Conservation (phyloP, 1,140 invertebrate species). For the Platyscapa corneri region DNA sequence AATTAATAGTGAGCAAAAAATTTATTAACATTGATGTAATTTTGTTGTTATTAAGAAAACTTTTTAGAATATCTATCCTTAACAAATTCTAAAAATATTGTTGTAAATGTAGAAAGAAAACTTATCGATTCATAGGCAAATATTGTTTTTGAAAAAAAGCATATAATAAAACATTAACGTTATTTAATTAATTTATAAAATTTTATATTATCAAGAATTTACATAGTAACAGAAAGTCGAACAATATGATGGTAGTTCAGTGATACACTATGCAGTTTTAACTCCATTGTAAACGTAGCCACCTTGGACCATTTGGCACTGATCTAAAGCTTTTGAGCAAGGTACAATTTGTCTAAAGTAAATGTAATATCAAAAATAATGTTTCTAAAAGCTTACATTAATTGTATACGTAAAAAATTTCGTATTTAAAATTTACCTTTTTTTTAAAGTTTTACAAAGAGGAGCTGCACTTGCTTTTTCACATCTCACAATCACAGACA, state of each 20-base stretch:
- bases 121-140: no score
- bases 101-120: no score
- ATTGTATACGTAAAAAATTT: no score
- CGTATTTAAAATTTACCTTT: no score
- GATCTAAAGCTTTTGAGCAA: conserved; percentile 9
- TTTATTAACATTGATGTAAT: no score
- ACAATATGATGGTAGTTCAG: neutral
- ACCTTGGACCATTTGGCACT: conserved; percentile 22
- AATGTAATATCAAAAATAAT: neutral
- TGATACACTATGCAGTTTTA: neutral
- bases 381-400: neutral
- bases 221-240: neutral
- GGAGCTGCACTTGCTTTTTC: conserved; percentile 2
- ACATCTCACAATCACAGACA: conserved; percentile 54
- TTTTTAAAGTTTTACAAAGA: neutral
- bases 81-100: no score
- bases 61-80: no score
- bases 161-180: no score
- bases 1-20: no score
- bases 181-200: neutral
- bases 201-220: neutral
- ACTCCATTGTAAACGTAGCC: neutral
- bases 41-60: no score
- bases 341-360: neutral
- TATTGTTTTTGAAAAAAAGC: no score